Evolutionary conservation across 1,140 invertebrate genomes (phyloP).

Genomic region (Drosophila novamexicana): DNA sequence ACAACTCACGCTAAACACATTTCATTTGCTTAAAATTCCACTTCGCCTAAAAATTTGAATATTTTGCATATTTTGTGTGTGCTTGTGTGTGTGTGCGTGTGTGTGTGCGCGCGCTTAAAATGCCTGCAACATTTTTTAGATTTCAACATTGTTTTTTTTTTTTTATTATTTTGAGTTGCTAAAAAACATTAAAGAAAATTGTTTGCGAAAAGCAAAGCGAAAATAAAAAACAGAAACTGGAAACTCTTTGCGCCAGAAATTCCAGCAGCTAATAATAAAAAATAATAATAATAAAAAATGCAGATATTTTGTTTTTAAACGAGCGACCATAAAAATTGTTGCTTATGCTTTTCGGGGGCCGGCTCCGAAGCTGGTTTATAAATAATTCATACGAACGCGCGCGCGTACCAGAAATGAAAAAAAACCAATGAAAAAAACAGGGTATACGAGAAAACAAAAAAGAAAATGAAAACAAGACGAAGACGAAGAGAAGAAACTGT

Average conservation of each 20-base stretch:
- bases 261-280: conserved; percentile 74
- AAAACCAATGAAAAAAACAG: conserved; percentile 18
- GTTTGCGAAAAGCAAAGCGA: conserved; percentile 30
- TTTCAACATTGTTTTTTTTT: conserved; percentile 34
- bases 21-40: conserved; percentile 80
- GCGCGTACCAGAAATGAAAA: conserved; percentile 74
- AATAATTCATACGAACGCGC: conserved; percentile 73
- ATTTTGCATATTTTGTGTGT: conserved; percentile 72
- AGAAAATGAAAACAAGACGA: not conserved
- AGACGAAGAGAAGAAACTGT: conserved; percentile 32
- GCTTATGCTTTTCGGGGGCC: conserved; percentile 58
- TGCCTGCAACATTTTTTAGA: conserved; percentile 60
- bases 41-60: conserved; percentile 76
- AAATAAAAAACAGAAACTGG: conserved; percentile 46
- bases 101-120: conserved; percentile 16
- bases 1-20: conserved; percentile 55
- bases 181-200: conserved; percentile 67
- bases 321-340: conserved; percentile 73
- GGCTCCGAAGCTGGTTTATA: conserved; percentile 62
- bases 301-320: conserved; percentile 45
- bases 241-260: conserved; percentile 60
- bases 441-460: conserved; percentile 10
- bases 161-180: conserved; percentile 14
- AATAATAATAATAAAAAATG: conserved; percentile 61
- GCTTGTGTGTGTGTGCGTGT: conserved; percentile 30